These are phyloP conservation scores for Amphiprion percula DNA, from an alignment of 2,113 vertebrate genomes.

Conservation along the genomic window DNA sequence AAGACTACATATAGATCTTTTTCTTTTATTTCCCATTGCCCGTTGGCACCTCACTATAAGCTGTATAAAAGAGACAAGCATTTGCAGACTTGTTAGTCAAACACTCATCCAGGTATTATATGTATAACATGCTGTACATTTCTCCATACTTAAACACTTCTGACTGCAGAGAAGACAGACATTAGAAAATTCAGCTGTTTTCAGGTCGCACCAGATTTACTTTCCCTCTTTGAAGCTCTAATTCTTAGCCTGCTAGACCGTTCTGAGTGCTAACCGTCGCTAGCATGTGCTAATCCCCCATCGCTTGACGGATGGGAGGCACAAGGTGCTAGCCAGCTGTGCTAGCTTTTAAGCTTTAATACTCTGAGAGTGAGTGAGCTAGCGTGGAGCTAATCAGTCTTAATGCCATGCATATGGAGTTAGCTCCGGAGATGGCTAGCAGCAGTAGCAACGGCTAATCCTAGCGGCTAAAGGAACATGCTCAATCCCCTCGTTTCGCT, in stretches of 20 bases:
- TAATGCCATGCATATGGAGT: constrained; percentile 58
- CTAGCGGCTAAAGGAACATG: constrained; percentile 29
- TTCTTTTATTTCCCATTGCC: background rate
- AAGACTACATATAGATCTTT: background rate
- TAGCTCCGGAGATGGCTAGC: constrained; percentile 60
- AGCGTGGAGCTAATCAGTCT: constrained; percentile 68
- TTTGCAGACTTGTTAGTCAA: background rate
- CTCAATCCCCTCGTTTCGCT: constrained; percentile 47
- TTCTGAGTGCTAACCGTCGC: constrained; percentile 20
- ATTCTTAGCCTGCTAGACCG: constrained; percentile 12
- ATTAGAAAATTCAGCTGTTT: background rate
- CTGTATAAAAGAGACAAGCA: too few relatives aligned
- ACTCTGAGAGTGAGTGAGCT: constrained; percentile 61
- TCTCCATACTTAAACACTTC: constrained; percentile 14
- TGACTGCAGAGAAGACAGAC: constrained; percentile 12
- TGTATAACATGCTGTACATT: background rate
- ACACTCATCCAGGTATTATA: constrained; percentile 22
- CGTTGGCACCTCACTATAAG: background rate
- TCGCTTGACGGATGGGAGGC: constrained; percentile 41
- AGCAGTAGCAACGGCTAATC: constrained; percentile 60
- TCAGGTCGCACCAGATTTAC: constrained; percentile 52
- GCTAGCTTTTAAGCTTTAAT: constrained; percentile 70
- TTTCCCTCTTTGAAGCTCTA: constrained; percentile 42
- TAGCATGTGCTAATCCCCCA: constrained; percentile 65
- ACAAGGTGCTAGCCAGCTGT: constrained; percentile 57